Evolutionary conservation across 2,888 invertebrate species (phyloP), one percentile per base, ranked within the genome.

Genomic region (Podotricha telesiphe): DNA sequence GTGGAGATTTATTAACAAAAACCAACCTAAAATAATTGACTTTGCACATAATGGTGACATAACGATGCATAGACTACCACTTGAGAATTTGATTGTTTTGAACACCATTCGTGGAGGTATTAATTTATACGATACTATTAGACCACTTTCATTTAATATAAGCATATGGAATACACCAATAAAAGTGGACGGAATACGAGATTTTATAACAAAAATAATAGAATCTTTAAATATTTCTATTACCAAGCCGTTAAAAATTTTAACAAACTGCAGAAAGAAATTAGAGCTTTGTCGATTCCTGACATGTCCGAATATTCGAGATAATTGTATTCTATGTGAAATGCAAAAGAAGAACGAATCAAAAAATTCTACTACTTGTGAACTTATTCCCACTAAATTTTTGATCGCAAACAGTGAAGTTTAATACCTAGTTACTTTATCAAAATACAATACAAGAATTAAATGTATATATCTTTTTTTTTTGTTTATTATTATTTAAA

Each of bases 241-340:
- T 28, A 6, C 67, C 34, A 70, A n/a, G 11, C 82, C 68, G 71
- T 45, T 79, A 7, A 89, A 87, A 78, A 74, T 88, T 69, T 75
- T 86, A 2, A 86, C 82, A 1, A 69, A 77, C 17, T 91, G 92
- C 71, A 74, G 78, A 66, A 77, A 82, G 68, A 34, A 71, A 2
- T 68, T 73, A 47, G 69, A 76, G 4, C 3, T 77, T 4, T 91
- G 91, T 75, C 81, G 80, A 73, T 89, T 89, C 75, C 72, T 91
- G 73, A 65, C 80, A 22, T 91, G 91, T 73, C 80, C 81, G 15
- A 70, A 83, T 63, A 76, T 87, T 40, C 74, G 59, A 19, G 59
- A 77, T 20, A 76, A 75, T 73, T 91, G 91, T 72, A 70, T 78
- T n/a, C 62, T 89, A 45, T 91, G 91, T 75, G 83, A 87, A 78